Conservation (phyloP, 2,113 vertebrate genomes). For the Micronycteris hirsuta region DNA sequence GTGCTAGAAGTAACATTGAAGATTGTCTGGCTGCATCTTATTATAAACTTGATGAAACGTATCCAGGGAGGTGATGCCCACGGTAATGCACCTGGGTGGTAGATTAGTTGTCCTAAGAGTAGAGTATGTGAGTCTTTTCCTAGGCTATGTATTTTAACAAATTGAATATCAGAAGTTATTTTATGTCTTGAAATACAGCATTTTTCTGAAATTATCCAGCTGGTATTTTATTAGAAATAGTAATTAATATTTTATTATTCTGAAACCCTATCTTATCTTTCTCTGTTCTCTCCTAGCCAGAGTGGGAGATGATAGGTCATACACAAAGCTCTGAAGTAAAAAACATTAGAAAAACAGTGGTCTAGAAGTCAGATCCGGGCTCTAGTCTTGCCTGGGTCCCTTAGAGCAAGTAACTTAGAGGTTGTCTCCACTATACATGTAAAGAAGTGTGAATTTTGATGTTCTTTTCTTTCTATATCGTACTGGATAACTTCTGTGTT, state of each 20-base stretch:
- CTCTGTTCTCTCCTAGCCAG: not conserved
- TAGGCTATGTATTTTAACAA: not conserved
- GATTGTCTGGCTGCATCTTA: not conserved
- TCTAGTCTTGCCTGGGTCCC: not conserved
- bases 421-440: not conserved
- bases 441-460: conserved; percentile 11
- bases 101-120: not conserved
- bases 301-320: not conserved
- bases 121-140: not conserved
- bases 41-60: not conserved
- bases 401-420: not conserved
- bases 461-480: not conserved
- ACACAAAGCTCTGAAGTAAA: not conserved
- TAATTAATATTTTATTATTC: conserved; percentile 26
- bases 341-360: not conserved
- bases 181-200: conserved; percentile 13
- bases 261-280: conserved; percentile 5
- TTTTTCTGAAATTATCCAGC: conserved; percentile 1
- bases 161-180: not conserved
- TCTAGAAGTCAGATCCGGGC: not conserved
- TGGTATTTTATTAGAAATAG: not conserved
- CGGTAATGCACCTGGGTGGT: not conserved
- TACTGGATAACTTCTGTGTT: not conserved
- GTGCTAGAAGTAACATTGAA: not conserved
- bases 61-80: not conserved